phyloP scores from a whole-genome alignment of 2,888 invertebrate genomes.

The Apeira syringaria region DNA sequence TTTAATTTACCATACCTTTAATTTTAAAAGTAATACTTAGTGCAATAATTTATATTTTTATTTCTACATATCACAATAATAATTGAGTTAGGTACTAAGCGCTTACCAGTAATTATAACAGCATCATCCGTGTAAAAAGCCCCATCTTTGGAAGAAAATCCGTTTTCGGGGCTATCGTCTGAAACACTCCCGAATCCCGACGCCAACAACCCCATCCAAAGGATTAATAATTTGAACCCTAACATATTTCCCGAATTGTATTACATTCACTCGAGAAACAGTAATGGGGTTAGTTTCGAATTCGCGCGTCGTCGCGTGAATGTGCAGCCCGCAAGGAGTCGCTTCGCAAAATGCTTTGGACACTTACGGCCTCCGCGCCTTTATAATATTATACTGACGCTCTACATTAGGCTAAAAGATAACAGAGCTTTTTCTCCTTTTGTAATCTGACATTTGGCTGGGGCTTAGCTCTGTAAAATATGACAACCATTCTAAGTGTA shows the following conservation, averaged over 20 bases:
- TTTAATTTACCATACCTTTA: too few relatives aligned
- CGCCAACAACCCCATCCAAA: conserved; percentile 54
- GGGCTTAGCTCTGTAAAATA: conserved; percentile 58
- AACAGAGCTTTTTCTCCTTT: conserved; percentile 78
- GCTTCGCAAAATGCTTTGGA: conserved; percentile 75
- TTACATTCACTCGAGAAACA: conserved; percentile 48
- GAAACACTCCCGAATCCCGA: conserved; percentile 58
- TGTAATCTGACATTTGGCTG: conserved; percentile 64
- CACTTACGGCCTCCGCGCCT: conserved; percentile 64
- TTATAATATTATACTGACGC: conserved; percentile 77
- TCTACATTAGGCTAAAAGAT: conserved; percentile 75
- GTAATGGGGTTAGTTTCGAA: conserved; percentile 23
- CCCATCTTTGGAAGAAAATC: conserved; percentile 68
- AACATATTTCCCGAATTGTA: conserved; percentile 46
- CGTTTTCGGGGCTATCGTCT: conserved; percentile 41
- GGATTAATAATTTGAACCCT: conserved; percentile 52
- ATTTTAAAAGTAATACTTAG: too few relatives aligned
- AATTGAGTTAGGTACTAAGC: not conserved
- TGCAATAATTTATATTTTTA: conserved; percentile 7
- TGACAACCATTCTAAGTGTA: conserved; percentile 58
- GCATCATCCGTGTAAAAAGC: conserved; percentile 75
- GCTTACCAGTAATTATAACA: conserved; percentile 76
- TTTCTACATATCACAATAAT: not conserved
- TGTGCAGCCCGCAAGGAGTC: conserved; percentile 74
- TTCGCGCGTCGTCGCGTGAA: conserved; percentile 59